Conservation (phyloP, 2,888 invertebrate species). For the Ypsolopha scabrella region DNA sequence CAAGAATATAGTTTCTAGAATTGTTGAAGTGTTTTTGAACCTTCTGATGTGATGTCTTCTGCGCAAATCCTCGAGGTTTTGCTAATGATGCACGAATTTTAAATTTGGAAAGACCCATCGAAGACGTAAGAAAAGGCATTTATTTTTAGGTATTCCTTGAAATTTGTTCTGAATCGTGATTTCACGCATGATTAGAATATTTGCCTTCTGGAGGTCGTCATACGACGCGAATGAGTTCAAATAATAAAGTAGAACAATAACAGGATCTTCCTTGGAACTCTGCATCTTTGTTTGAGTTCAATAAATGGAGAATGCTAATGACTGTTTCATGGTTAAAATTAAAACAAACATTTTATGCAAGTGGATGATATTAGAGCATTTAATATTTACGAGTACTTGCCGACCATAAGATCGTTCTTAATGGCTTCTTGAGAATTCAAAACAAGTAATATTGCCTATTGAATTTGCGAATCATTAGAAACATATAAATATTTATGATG, state of each 20-base stretch:
- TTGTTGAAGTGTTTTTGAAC: background rate
- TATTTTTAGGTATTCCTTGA: slow-evolving; percentile 22
- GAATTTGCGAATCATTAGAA: background rate
- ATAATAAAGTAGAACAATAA: background rate
- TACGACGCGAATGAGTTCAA: slow-evolving; percentile 29
- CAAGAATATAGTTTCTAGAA: background rate
- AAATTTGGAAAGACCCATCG: background rate
- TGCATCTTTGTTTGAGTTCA: slow-evolving; percentile 15
- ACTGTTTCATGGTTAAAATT: slow-evolving; percentile 30
- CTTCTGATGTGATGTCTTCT: no score
- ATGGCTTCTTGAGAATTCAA: background rate
- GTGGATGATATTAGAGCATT: background rate
- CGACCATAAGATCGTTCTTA: background rate
- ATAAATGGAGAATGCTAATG: slow-evolving; percentile 9
- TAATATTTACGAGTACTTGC: background rate
- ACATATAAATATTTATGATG: slow-evolving; percentile 7
- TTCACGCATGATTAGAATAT: slow-evolving; percentile 56
- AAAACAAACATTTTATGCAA: slow-evolving; percentile 13
- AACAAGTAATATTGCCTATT: background rate
- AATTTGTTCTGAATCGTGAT: slow-evolving; percentile 45
- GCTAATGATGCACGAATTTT: background rate
- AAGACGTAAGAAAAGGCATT: slow-evolving; percentile 4
- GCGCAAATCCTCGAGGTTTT: no score
- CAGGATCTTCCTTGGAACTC: background rate
- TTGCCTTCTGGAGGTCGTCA: slow-evolving; percentile 48